phyloP scores from a whole-genome alignment of 2,888 invertebrate species.

The Hanleya hanleyi region DNA sequence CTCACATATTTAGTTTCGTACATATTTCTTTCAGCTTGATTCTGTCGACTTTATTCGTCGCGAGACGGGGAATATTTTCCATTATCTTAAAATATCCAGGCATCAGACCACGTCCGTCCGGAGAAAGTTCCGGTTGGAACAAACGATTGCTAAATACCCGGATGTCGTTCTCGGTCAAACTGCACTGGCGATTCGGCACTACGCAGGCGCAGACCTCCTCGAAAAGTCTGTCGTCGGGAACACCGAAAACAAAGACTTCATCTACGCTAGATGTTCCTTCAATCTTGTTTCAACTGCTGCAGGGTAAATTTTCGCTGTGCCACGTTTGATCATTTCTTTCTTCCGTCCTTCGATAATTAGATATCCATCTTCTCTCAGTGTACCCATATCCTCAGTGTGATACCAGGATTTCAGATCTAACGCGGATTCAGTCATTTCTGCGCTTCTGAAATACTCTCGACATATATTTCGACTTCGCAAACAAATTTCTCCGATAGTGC shows the following conservation, averaged over 20 bases:
- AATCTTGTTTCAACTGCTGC: slow-evolving; percentile 6
- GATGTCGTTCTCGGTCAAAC: not conserved
- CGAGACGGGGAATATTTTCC: not conserved
- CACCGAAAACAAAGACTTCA: slow-evolving; percentile 15
- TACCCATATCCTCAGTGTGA: slow-evolving; percentile 12
- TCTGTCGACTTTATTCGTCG: slow-evolving; percentile 11
- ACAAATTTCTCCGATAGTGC: slow-evolving; percentile 14
- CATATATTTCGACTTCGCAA: not conserved
- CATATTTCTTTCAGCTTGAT: not conserved
- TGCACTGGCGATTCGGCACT: not conserved
- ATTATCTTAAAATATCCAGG: slow-evolving; percentile 15
- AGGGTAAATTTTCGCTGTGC: slow-evolving; percentile 5
- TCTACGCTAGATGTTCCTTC: not conserved
- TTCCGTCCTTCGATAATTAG: not conserved
- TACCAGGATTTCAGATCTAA: slow-evolving; percentile 7
- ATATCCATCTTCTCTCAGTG: not conserved
- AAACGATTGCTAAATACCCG: not conserved
- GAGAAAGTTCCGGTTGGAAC: not conserved
- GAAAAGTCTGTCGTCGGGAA: slow-evolving; percentile 11
- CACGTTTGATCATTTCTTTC: slow-evolving; percentile 15
- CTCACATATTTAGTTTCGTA: no score
- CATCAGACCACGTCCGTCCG: slow-evolving; percentile 4
- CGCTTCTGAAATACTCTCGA: not conserved
- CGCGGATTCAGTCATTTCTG: not conserved
- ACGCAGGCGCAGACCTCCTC: slow-evolving; percentile 22